Conservation (phyloP, 2,797 vertebrate genomes). For the Pristis pectinata region DNA sequence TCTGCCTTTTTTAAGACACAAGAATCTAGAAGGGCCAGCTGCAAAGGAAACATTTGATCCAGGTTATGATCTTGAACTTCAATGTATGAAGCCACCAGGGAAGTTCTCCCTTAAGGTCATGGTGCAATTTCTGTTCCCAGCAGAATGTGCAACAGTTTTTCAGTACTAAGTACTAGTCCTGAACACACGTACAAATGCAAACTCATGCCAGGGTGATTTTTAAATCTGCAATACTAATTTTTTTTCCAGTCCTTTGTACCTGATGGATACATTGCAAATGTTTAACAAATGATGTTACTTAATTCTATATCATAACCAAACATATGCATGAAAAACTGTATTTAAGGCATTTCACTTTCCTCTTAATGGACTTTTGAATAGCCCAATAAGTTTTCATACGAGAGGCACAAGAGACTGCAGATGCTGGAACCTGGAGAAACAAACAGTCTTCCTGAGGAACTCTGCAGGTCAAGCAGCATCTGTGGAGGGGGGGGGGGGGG, state of each 20-base stretch:
- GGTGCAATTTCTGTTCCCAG: background rate
- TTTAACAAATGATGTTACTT: background rate
- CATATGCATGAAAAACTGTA: background rate
- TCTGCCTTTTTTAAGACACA: background rate
- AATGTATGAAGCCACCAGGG: background rate
- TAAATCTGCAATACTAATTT: background rate
- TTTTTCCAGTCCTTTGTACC: background rate
- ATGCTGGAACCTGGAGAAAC: too few species aligned
- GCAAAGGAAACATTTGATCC: background rate
- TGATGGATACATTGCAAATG: background rate
- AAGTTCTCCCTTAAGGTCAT: background rate
- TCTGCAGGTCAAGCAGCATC: too few species aligned
- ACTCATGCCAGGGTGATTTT: background rate
- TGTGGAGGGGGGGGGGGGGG: too few species aligned
- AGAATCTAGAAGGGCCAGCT: background rate
- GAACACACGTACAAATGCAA: background rate
- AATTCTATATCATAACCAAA: background rate
- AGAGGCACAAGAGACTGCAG: too few species aligned
- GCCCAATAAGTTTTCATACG: background rate
- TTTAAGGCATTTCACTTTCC: background rate
- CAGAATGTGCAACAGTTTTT: background rate
- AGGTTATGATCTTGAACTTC: background rate
- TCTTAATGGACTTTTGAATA: background rate
- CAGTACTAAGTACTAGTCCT: background rate
- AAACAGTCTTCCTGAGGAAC: too few species aligned